These are phyloP conservation scores for Aythya baeri DNA, from an alignment of 2,113 vertebrate genomes.

Conservation along the genomic window DNA sequence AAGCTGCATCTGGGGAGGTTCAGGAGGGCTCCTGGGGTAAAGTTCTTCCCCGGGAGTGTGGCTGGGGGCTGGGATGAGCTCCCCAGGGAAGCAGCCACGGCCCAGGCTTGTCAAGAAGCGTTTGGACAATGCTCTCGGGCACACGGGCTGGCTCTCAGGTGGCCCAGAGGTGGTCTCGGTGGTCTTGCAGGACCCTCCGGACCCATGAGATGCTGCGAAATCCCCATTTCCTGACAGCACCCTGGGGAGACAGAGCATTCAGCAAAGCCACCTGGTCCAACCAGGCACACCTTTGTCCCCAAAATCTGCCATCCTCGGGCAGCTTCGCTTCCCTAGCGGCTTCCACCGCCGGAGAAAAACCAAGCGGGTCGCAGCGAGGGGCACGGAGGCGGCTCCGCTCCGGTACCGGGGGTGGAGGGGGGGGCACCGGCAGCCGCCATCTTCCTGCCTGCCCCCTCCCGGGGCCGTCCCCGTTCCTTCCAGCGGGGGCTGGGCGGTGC, in stretches of 20 bases:
- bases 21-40: not conserved
- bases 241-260: rapidly evolving
- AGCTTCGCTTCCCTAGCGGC: not conserved
- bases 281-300: too few species aligned
- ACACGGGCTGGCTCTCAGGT: not conserved
- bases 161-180: not conserved
- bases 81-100: not conserved
- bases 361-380: not conserved
- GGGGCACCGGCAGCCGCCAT: not conserved
- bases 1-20: not conserved
- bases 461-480: too few species aligned
- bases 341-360: not conserved
- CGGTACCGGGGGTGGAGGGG: too few species aligned
- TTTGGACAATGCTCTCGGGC: not conserved
- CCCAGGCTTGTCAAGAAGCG: not conserved
- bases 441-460: not conserved
- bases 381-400: not conserved
- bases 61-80: not conserved
- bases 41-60: not conserved
- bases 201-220: not conserved
- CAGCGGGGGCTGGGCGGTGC: not conserved
- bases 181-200: too few species aligned
- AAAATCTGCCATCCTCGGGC: not conserved
- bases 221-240: not conserved
- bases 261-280: not conserved